Evolutionary conservation across 2,888 invertebrate species (phyloP), one percentile per base, ranked within the genome.

Genomic region (Creontiades dilutus): DNA sequence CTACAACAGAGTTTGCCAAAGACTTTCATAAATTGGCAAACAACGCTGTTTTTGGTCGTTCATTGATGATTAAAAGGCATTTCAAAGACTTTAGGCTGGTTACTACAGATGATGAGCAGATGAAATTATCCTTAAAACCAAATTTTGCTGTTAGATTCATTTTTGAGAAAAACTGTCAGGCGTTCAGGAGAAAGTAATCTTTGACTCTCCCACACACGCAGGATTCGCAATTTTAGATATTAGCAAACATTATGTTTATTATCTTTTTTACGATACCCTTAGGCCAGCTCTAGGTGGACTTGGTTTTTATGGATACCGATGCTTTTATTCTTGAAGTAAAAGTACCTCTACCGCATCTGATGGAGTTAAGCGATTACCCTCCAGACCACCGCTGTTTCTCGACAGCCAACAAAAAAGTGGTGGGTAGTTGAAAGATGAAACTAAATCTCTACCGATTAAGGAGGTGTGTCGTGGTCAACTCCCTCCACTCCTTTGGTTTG

Each of bases 21-120:
- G 80, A 80, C 16, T 80, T 12, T 80, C 23, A 80, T 46, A 48
- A 37, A 23, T 37, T 80, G 16, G 80, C 80, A n/a, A 80, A 80
- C 80, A 80, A 80, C 27, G n/a, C 80, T 12, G 80, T 80, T 27
- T 80, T 80, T 37, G 80, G 80, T 11, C n/a, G 46, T 9, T 80
- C 37, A 9, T 14, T 68, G 68, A 68, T 68, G 68, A 68, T 12
- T 16, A 68, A 68, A 68, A 48, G 48, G 13, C 48, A 48, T 13
- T 48, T 48, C 48, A 48, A 48, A 48, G 48, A 48, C 13, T 48
- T 48, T 48, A 7, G 48, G 48, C 48, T 48, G 9, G 48, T 48
- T 48, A 48, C 48, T 48, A 11, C 48, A 7, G 13, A 48, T 48
- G 48, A 48, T 11, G 48, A 7, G 13, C 13, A 11, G 13, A 11